Conservation (phyloP, 2,113 vertebrate species). For the Acanthisitta chloris region DNA sequence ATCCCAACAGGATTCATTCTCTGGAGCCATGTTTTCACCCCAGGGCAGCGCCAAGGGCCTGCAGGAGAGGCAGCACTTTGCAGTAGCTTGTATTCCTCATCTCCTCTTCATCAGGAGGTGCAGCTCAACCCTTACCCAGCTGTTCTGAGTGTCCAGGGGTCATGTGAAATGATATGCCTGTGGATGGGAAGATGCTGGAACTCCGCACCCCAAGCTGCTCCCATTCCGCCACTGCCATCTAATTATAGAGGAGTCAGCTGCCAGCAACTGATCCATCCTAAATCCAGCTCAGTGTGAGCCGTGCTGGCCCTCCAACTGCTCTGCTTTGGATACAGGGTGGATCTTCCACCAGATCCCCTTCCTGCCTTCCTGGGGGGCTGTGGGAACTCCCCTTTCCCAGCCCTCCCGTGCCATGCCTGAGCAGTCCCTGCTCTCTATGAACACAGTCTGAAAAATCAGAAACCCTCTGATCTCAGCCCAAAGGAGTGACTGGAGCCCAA, state of each 20-base stretch:
- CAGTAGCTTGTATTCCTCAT: accelerated
- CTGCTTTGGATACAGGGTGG: accelerated
- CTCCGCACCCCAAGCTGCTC: not conserved
- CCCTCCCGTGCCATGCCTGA: not conserved
- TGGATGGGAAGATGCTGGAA: not conserved
- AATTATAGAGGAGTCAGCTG: constrained; percentile 59
- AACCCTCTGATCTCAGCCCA: not conserved
- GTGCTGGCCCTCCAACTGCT: not conserved
- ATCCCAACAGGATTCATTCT: not conserved
- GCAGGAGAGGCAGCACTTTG: not conserved
- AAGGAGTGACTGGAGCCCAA: not conserved
- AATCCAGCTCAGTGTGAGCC: not conserved
- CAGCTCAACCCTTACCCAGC: accelerated
- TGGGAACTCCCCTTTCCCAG: not conserved
- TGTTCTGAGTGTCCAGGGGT: not conserved
- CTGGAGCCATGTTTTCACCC: accelerated
- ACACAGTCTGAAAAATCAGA: accelerated
- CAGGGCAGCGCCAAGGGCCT: not conserved
- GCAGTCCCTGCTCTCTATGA: not conserved
- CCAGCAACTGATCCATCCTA: not conserved
- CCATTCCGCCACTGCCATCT: accelerated
- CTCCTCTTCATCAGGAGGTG: accelerated
- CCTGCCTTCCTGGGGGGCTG: not conserved
- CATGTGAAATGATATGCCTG: not conserved
- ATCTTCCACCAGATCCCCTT: not conserved